These are phyloP conservation scores for Branchinecta lindahli DNA, from an alignment of 1,140 invertebrate genomes.

Conservation along the genomic window DNA sequence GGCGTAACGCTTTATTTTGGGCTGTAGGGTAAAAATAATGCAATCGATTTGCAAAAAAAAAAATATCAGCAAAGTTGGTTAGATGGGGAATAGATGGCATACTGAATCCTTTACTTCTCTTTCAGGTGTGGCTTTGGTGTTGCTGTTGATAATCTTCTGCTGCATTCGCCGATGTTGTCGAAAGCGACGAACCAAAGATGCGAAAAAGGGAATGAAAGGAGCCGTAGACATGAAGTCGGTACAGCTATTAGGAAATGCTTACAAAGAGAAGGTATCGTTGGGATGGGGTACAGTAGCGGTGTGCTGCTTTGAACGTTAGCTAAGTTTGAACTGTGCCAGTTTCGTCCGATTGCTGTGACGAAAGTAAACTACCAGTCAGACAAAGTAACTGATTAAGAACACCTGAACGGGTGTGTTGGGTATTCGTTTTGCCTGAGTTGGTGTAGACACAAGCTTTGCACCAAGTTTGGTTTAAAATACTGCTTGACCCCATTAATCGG, in stretches of 20 bases:
- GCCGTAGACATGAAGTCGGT: conserved; percentile 90
- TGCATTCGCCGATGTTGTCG: conserved; percentile 88
- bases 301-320: too few species aligned
- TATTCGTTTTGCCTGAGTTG: conserved; percentile 29
- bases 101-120: background rate
- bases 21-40: too few species aligned
- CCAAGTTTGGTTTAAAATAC: too few species aligned
- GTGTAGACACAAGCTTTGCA: conserved; percentile 16
- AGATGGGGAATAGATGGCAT: too few species aligned
- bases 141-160: conserved; percentile 77
- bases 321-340: background rate
- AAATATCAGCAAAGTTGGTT: background rate
- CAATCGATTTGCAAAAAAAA: too few species aligned
- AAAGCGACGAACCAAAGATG: conserved; percentile 84
- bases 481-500: too few species aligned
- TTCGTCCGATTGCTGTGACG: background rate
- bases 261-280: conserved; percentile 81
- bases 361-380: too few species aligned
- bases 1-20: too few species aligned
- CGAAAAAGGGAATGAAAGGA: conserved; percentile 86
- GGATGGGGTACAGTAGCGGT: background rate
- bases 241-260: conserved; percentile 81
- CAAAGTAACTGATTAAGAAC: too few species aligned
- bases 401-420: conserved; percentile 18
- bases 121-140: conserved; percentile 53